Conservation (phyloP, 2,888 invertebrate species). For the Agrochola lota region DNA sequence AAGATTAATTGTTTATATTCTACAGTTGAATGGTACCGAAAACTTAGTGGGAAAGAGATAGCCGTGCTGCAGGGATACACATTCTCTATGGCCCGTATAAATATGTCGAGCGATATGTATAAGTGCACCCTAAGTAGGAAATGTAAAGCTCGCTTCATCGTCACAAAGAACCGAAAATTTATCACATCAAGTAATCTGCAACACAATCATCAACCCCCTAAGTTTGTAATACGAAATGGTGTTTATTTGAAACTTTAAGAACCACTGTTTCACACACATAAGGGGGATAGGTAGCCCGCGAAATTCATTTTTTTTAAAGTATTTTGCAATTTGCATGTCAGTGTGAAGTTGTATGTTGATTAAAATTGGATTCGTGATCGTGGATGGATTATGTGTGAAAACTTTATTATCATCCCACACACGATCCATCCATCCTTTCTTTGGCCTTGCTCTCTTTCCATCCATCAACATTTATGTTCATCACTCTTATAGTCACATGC, state of each 20-base stretch:
- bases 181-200: conserved; percentile 10
- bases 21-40: conserved; percentile 54
- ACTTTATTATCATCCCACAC: no score
- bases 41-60: conserved; percentile 64
- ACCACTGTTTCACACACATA: neutral
- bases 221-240: conserved; percentile 8
- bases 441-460: no score
- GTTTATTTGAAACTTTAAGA: conserved; percentile 17
- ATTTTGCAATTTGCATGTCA: no score
- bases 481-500: no score
- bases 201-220: conserved; percentile 29
- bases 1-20: neutral
- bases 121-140: conserved; percentile 11
- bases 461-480: no score
- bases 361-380: no score
- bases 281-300: no score
- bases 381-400: no score
- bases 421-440: no score
- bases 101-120: conserved; percentile 10
- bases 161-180: conserved; percentile 6
- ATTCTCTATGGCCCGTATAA: conserved; percentile 61
- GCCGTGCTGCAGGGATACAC: conserved; percentile 71
- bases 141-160: conserved; percentile 35
- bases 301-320: no score
- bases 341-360: no score